Evolutionary conservation across 2,113 vertebrate species (phyloP).

Genomic region (Equus quagga): DNA sequence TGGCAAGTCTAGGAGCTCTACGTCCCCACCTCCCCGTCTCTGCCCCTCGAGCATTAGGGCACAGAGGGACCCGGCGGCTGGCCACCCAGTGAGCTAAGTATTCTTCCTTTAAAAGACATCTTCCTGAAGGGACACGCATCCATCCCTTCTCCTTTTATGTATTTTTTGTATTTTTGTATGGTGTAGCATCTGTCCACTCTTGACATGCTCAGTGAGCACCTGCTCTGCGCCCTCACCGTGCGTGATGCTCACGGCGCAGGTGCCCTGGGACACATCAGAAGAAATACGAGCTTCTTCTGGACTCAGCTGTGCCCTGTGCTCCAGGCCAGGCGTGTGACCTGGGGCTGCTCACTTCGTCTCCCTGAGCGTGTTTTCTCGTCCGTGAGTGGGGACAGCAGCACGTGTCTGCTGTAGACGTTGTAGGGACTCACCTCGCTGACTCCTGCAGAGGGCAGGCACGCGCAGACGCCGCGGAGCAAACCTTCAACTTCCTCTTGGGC

Average conservation of each 20-base stretch:
- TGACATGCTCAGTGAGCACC: background rate
- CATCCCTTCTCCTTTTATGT: background rate
- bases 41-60: background rate
- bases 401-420: background rate
- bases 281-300: background rate
- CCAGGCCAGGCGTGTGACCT: background rate
- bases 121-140: background rate
- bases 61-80: background rate
- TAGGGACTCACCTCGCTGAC: background rate
- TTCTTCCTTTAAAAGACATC: background rate
- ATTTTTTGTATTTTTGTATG: background rate
- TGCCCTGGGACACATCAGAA: accelerated
- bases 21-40: too few relatives aligned
- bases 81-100: background rate
- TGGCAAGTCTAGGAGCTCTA: background rate
- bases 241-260: background rate
- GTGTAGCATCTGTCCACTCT: background rate
- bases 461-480: background rate
- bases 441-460: background rate
- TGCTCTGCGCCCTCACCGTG: accelerated
- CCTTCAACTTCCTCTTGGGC: background rate
- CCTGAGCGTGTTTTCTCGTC: background rate
- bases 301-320: background rate
- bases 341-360: background rate
- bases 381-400: background rate